Evolutionary conservation across 2,797 vertebrate genomes (phyloP).

Genomic region (Girardinus metallicus): DNA sequence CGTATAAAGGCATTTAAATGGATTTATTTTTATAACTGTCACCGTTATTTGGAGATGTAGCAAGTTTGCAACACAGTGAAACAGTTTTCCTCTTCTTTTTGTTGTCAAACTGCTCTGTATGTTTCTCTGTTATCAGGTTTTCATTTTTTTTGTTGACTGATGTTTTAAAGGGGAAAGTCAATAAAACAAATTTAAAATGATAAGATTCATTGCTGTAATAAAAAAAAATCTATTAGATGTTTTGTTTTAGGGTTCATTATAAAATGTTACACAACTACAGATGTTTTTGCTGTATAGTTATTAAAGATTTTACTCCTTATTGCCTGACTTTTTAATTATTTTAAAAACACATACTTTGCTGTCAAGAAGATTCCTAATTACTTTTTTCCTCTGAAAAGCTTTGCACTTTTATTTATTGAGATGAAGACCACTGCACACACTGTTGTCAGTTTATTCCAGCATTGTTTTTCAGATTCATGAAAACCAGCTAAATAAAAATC

Average conservation of each 20-base stretch:
- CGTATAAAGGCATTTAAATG: conserved; percentile 36
- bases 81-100: conserved; percentile 39
- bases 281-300: not conserved
- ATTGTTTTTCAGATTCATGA: not conserved
- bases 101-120: conserved; percentile 26
- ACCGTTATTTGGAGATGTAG: conserved; percentile 16
- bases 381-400: too few species aligned
- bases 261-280: not conserved
- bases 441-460: not conserved
- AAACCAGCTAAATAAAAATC: not conserved
- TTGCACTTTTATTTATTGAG: not conserved
- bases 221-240: not conserved
- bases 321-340: not conserved
- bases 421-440: not conserved
- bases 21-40: conserved; percentile 30
- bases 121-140: conserved; percentile 32
- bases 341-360: not conserved
- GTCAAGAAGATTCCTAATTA: not conserved
- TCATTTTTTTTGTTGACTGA: conserved; percentile 39
- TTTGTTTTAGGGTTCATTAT: not conserved
- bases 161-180: conserved; percentile 59
- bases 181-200: conserved; percentile 50
- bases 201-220: not conserved
- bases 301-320: conserved; percentile 1
- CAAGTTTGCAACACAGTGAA: conserved; percentile 51